Conservation (phyloP, 2,113 vertebrate genomes). For the Notarius quadriscutis region DNA sequence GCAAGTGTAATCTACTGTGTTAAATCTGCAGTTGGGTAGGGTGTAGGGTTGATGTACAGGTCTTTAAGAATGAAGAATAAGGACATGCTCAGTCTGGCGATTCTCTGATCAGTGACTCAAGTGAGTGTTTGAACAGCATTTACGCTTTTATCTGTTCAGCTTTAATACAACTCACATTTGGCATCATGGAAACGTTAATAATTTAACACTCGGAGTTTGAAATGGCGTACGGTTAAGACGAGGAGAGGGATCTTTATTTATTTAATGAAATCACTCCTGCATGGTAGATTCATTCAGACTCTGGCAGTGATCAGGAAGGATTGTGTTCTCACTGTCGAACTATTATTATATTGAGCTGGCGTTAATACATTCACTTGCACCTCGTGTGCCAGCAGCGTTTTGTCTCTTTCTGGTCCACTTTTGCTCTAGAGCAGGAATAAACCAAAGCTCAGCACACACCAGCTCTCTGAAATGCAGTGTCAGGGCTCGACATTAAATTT, state of each 20-base stretch:
- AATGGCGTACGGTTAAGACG: neutral
- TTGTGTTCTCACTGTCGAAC: neutral
- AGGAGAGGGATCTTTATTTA: neutral
- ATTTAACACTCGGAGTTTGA: neutral
- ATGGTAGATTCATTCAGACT: neutral
- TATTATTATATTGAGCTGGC: neutral
- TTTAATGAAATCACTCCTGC: neutral
- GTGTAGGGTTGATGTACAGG: neutral
- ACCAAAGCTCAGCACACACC: slow-evolving; percentile 7
- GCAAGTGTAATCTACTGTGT: neutral
- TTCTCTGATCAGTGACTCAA: neutral
- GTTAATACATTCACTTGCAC: neutral
- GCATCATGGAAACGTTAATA: neutral
- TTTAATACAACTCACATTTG: neutral
- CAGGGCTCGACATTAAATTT: neutral
- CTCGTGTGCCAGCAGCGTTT: neutral
- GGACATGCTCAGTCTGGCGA: neutral
- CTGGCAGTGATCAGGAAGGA: neutral
- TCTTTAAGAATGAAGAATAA: neutral
- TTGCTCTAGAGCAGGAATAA: neutral
- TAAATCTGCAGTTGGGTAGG: neutral
- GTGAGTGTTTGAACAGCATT: neutral
- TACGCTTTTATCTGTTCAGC: neutral
- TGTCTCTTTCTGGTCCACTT: neutral
- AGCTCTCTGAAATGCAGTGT: neutral